Evolutionary conservation across 2,888 invertebrate species (phyloP), one percentile per base, ranked within the genome.

Genomic region (Tillus elongatus): DNA sequence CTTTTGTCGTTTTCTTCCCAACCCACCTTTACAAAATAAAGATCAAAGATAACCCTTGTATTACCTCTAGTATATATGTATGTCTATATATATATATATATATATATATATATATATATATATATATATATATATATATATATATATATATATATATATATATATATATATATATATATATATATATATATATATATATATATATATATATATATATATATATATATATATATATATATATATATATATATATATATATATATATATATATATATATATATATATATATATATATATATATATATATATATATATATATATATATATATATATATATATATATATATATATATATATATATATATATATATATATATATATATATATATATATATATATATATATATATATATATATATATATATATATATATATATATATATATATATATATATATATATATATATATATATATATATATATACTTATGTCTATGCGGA

Each of bases 61-160:
- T n/a, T n/a, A n/a, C n/a, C n/a, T n/a, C n/a, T n/a, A n/a, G n/a
- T n/a, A n/a, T n/a, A n/a, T n/a, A n/a, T n/a, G n/a, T n/a, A n/a
- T n/a, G n/a, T n/a, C n/a, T n/a, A n/a, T n/a, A n/a, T 26, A 26
- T 26, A 26, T 26, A 26, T 26, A 26, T 26, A 26, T 26, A 26
- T 26, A 26, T 26, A 26, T 26, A 3, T 26, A 26, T 26, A 26
- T 26, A 26, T 26, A 26, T 26, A 26, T 26, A 26, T 26, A 3
- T 26, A 26, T 26, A 26, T 26, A 26, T 26, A 26, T 26, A 26
- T 26, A 26, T 26, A 26, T 26, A 26, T 26, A 26, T 19, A 10
- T 10, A 10, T 10, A 10, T 8, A n/a, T n/a, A n/a, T n/a, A n/a
- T n/a, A n/a, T n/a, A n/a, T n/a, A n/a, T n/a, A n/a, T n/a, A n/a